Percentiles rank a stretch among this genome's conserved stretches.
Conservation (phyloP, 1,140 invertebrate species). For the Olivierus martensii region DNA sequence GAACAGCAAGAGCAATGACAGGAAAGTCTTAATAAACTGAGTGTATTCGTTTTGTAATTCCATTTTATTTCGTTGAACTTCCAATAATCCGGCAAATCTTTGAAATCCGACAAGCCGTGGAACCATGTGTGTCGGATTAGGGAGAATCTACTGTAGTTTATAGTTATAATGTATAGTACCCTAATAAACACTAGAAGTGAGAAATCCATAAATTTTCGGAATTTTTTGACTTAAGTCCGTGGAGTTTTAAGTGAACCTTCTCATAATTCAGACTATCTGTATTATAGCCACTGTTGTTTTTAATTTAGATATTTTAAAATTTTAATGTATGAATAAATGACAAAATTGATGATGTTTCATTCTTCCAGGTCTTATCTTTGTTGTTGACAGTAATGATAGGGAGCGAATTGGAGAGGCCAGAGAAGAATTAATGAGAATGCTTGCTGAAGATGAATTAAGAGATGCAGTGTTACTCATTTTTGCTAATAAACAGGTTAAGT, state of each 20-base stretch:
- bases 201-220: too few relatives aligned
- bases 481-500: constrained; percentile 79
- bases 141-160: too few relatives aligned
- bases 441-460: constrained; percentile 76
- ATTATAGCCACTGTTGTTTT: not conserved
- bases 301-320: not conserved
- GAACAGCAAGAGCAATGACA: too few relatives aligned
- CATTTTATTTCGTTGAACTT: too few relatives aligned
- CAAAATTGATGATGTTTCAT: constrained; percentile 1
- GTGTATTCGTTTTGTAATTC: too few relatives aligned
- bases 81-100: too few relatives aligned
- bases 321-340: not conserved
- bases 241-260: not conserved
- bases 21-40: too few relatives aligned
- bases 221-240: too few relatives aligned
- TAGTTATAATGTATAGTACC: too few relatives aligned
- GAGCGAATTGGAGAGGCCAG: constrained; percentile 86
- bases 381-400: constrained; percentile 92
- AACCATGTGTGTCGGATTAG: too few relatives aligned
- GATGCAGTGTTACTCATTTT: constrained; percentile 95
- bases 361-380: constrained; percentile 81
- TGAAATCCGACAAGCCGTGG: too few relatives aligned
- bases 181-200: too few relatives aligned
- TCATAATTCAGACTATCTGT: not conserved
- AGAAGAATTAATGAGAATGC: constrained; percentile 85